Percentiles rank a stretch among this genome's conserved stretches.
Evolutionary conservation across 1,140 invertebrate genomes (phyloP).

Genomic region (Diabrotica undecimpunctata): DNA sequence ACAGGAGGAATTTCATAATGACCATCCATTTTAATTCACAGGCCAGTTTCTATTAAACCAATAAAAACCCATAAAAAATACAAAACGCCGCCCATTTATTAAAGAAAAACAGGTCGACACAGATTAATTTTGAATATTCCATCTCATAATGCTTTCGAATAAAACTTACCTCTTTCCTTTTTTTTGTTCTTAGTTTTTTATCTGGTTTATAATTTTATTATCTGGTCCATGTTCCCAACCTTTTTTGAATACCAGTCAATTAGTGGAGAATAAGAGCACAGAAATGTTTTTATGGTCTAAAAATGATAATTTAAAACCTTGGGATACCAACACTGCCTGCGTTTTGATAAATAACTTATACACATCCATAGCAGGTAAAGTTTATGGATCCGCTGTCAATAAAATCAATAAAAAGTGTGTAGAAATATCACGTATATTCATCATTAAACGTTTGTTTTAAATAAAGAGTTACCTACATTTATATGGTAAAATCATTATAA

Average conservation of each 20-base stretch:
- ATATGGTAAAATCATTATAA: no score
- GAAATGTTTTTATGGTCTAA: conserved; percentile 24
- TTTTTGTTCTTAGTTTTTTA: conserved; percentile 4
- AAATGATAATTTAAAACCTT: conserved; percentile 38
- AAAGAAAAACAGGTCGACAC: background rate
- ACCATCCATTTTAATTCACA: no score
- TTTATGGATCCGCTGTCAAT: background rate
- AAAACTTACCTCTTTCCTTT: conserved; percentile 19
- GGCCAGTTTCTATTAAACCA: no score
- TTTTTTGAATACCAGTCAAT: conserved; percentile 33
- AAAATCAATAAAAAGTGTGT: background rate
- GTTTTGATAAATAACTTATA: conserved; percentile 38
- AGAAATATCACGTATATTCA: no score
- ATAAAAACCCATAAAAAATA: no score
- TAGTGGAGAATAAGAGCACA: conserved; percentile 31
- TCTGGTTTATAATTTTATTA: conserved; percentile 32
- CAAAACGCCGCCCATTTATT: no score
- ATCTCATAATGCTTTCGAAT: conserved; percentile 17
- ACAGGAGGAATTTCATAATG: no score
- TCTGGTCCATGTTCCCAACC: conserved; percentile 22
- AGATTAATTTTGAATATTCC: background rate
- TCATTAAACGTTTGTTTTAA: no score
- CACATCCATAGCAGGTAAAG: conserved; percentile 29
- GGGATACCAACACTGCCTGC: conserved; percentile 28
- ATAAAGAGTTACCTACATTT: no score